Evolutionary conservation across 1,140 invertebrate species (phyloP).

Genomic region (Drosophila pectinifera): DNA sequence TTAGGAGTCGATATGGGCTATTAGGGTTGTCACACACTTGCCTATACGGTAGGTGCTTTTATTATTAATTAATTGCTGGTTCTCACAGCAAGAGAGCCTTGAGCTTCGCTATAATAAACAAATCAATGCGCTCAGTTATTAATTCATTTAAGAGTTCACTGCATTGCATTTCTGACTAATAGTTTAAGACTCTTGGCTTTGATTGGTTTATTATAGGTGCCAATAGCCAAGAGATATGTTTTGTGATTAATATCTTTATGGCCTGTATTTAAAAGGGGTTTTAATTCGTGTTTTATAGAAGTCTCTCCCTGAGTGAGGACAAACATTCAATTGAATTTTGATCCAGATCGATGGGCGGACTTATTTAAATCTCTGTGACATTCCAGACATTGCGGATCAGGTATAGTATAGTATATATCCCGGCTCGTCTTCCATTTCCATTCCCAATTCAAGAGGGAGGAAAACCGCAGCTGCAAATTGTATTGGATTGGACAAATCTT

Average conservation of each 20-base stretch:
- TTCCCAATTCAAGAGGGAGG: slow-evolving; percentile 6
- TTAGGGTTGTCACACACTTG: not conserved
- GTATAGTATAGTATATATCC: slow-evolving; percentile 35
- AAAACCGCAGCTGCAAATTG: slow-evolving; percentile 47
- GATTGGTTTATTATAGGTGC: too few relatives aligned
- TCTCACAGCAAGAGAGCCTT: too few relatives aligned
- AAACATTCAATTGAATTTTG: too few relatives aligned
- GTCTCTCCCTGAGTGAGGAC: too few relatives aligned
- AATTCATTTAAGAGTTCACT: not conserved
- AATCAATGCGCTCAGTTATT: not conserved
- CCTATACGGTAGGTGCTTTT: not conserved
- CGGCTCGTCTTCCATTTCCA: slow-evolving; percentile 43
- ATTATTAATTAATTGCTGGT: not conserved
- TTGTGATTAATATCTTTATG: not conserved
- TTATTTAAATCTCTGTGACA: not conserved
- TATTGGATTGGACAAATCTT: slow-evolving; percentile 78
- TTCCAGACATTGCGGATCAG: slow-evolving; percentile 6
- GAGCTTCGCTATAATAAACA: not conserved
- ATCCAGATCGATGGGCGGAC: not conserved
- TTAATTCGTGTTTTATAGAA: too few relatives aligned
- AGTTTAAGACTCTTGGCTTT: not conserved
- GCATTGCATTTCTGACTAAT: not conserved
- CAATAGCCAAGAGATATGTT: too few relatives aligned
- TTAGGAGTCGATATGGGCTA: slow-evolving; percentile 2
- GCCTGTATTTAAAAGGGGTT: too few relatives aligned